Conservation (phyloP, 2,797 vertebrate species). For the Calcarius lapponicus region DNA sequence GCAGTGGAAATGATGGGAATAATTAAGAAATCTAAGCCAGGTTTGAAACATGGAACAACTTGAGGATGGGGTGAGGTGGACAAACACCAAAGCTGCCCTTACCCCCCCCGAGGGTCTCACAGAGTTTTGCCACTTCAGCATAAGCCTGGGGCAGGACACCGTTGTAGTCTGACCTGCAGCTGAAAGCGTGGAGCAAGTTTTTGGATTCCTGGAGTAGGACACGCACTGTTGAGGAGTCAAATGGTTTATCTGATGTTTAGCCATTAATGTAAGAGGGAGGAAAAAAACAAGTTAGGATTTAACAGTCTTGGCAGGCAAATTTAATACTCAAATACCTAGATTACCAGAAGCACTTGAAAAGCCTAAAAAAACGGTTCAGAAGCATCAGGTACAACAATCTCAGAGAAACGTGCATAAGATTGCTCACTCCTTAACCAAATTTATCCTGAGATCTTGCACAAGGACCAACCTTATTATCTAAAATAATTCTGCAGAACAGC, state of each 20-base stretch:
- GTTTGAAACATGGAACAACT: not conserved
- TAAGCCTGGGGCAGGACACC: constrained; percentile 74
- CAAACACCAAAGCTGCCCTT: not conserved
- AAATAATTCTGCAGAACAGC: not conserved
- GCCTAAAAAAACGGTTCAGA: not conserved
- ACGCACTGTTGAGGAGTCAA: constrained; percentile 48
- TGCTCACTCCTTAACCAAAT: not conserved
- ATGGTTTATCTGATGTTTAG: constrained; percentile 56
- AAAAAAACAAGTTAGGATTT: not conserved
- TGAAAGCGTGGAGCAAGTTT: constrained; percentile 76
- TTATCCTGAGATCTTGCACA: not conserved
- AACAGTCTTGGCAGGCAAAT: not conserved
- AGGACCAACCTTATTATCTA: not conserved
- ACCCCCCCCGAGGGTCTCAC: constrained; percentile 68
- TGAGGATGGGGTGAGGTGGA: not conserved
- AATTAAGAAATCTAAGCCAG: not conserved
- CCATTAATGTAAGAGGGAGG: not conserved
- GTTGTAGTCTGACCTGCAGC: constrained; percentile 76
- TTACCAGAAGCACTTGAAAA: not conserved
- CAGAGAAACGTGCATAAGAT: not conserved
- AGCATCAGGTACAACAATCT: not conserved
- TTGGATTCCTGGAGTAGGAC: constrained; percentile 73
- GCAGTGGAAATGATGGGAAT: not conserved
- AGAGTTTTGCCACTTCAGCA: constrained; percentile 66
- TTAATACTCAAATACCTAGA: not conserved